A percentile compares a stretch with the other conserved stretches of the same genome.
Conservation (phyloP, 2,113 vertebrate genomes). For the Brienomyrus longianalis region DNA sequence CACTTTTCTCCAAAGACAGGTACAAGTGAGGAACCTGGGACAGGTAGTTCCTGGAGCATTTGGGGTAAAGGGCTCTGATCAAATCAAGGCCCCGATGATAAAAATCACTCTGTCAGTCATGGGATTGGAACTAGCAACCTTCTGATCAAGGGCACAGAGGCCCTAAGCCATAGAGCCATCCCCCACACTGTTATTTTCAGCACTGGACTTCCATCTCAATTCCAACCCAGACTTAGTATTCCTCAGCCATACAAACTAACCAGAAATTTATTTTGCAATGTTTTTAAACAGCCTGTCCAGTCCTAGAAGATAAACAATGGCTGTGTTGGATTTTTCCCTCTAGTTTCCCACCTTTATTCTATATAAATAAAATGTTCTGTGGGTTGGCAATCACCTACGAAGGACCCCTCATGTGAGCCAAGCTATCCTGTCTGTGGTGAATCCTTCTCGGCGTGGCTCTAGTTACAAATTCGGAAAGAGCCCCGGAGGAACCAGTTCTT, state of each 20-base stretch:
- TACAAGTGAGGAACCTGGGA: not conserved
- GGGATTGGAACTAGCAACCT: not conserved
- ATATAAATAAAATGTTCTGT: not conserved
- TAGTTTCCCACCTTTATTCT: not conserved
- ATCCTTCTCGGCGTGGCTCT: not conserved
- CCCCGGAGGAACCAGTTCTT: not conserved
- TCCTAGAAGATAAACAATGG: not conserved
- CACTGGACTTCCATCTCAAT: not conserved
- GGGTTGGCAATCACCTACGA: not conserved
- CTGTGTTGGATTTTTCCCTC: not conserved
- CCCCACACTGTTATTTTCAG: not conserved
- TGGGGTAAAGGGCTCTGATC: not conserved
- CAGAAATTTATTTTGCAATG: not conserved
- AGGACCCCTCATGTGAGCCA: not conserved
- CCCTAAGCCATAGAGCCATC: not conserved
- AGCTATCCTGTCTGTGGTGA: not conserved
- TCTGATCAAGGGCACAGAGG: not conserved
- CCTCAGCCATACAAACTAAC: not conserved
- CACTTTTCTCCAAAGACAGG: not conserved
- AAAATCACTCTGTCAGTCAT: not conserved
- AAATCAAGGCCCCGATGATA: not conserved
- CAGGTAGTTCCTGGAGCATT: not conserved
- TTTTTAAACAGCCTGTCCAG: not conserved
- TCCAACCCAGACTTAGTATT: not conserved
- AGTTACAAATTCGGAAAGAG: not conserved